A percentile compares a stretch with the other conserved stretches of the same genome.
phyloP scores from a whole-genome alignment of 2,888 invertebrate species.

The Anticlea derivata region DNA sequence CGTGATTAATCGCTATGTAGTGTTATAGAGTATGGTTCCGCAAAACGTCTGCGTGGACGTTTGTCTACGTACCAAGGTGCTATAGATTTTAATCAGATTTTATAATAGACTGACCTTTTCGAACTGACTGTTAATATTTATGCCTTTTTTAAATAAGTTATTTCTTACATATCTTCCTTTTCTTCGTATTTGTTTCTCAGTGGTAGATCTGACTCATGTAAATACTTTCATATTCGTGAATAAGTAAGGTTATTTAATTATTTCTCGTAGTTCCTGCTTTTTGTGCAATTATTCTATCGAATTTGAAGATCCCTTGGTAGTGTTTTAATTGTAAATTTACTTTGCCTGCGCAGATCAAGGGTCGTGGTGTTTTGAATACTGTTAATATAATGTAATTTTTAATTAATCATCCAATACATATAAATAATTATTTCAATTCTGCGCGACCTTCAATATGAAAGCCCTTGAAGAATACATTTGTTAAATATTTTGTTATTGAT shows the following conservation, averaged over 20 bases:
- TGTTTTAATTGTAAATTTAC: neutral
- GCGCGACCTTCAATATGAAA: too few species aligned
- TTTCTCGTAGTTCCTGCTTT: constrained; percentile 4
- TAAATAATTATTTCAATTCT: too few species aligned
- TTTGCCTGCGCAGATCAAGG: too few species aligned
- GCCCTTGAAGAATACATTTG: too few species aligned
- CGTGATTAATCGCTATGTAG: too few species aligned
- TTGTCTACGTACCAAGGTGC: neutral
- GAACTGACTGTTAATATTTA: neutral
- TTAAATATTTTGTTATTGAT: too few species aligned
- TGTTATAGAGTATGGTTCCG: too few species aligned
- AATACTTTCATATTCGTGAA: neutral
- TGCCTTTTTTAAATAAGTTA: neutral
- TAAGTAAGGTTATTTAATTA: constrained; percentile 1
- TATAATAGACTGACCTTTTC: neutral
- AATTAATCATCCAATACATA: too few species aligned
- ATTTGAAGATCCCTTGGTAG: neutral
- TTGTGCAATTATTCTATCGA: constrained; percentile 8
- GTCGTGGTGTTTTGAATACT: too few species aligned
- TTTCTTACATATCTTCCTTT: neutral
- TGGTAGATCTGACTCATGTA: constrained; percentile 12
- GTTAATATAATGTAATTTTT: too few species aligned
- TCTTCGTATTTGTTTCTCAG: constrained; percentile 7
- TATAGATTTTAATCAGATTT: neutral
- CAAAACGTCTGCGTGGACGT: neutral